Conservation (phyloP, 2,888 invertebrate species). For the Troilus luridus region DNA sequence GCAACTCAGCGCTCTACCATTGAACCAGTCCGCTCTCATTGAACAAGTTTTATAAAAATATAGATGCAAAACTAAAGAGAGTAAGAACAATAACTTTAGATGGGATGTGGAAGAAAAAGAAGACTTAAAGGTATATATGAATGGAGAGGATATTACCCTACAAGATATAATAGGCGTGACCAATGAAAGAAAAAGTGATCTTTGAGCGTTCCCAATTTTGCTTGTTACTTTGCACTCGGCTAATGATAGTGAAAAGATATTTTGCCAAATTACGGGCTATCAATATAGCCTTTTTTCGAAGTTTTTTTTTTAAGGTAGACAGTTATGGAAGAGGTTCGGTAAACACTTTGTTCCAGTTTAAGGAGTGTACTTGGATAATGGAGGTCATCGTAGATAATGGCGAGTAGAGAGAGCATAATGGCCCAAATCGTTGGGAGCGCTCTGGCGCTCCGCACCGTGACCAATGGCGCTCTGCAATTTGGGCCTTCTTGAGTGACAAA, state of each 20-base stretch:
- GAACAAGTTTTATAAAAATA: no score
- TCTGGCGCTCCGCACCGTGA: neutral
- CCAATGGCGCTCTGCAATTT: neutral
- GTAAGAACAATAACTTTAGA: no score
- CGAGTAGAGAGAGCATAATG: neutral
- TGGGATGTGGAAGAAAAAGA: neutral
- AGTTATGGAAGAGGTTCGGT: neutral
- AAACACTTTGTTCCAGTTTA: conserved; percentile 14
- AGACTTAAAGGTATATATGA: neutral
- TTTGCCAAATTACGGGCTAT: neutral
- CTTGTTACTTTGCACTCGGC: neutral
- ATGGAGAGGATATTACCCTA: neutral
- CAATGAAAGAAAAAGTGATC: neutral
- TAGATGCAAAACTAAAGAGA: no score
- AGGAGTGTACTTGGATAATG: neutral
- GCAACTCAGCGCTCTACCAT: no score
- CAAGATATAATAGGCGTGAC: neutral
- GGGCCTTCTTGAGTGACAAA: conserved; percentile 18
- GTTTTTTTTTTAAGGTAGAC: neutral
- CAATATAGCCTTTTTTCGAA: neutral
- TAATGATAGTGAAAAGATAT: neutral
- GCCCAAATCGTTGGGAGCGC: neutral
- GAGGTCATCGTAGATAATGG: neutral
- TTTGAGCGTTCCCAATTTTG: neutral
- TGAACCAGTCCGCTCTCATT: no score